Base-by-base conservation (phyloP, 2,113 vertebrate species). In the Lamprologus speciosus region DNA sequence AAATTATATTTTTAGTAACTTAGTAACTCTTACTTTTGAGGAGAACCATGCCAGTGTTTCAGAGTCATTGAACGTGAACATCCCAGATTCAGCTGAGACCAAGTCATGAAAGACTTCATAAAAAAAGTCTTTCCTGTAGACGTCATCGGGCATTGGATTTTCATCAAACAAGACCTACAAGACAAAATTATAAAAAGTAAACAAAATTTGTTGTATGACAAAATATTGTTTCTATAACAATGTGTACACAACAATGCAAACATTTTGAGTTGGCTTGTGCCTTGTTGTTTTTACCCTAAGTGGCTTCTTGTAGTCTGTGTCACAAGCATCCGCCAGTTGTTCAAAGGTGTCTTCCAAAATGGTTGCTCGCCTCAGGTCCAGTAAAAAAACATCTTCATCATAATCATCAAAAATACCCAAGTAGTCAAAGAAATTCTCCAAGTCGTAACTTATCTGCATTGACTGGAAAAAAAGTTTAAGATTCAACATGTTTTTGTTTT, bases 41-140 rank as follows among this genome's bases (percentile, higher is more conserved):
- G 97, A 95, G 90, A 97, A 97, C 97, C 97, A 97, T 45, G 96
- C 93, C 68, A 78, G 91, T 8, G 92, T 95, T 54, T 86, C 9
- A 1, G 93, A 81, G 55, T 96, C 91, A 23, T 94, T 92, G 73
- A 95, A 96, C 4, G 28, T 81, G 85, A 97, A 96, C 95, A 97
- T 94, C 13, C 70, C 91, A 68, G 92, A 96, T 8, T 95, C 85
- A 58, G 92, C 57, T 7, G 85, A 90, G 17, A 92, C 3, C 83
- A 97, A 85, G 58, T 96, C 82, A 17, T 96, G 80, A 93, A 97
- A 97, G 3, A 96, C 13, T 23, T 92, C 85, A 2, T 94, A 83
- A 89, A 97, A 96, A 58, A 97, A 96, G 85, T 97, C 97, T 78
- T 81, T 85, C 1, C 1, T 75, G 21, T 93, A n/a, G 12, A 94